Percentiles rank a stretch among this genome's conserved stretches.
These are phyloP conservation scores for Parotia lawesii DNA, from an alignment of 2,113 vertebrate species.

Conservation along the genomic window DNA sequence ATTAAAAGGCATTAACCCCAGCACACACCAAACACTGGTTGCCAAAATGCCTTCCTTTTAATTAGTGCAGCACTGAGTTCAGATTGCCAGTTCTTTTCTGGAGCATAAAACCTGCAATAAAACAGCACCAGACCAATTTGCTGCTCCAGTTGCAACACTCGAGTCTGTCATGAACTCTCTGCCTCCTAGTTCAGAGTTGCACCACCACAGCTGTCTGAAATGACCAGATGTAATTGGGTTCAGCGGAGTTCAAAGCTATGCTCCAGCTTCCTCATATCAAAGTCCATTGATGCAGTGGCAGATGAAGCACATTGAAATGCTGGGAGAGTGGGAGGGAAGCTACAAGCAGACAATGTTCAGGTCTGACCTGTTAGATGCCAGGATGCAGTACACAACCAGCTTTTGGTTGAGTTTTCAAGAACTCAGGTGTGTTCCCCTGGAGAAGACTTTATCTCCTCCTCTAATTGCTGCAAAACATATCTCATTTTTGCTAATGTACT, in stretches of 20 bases:
- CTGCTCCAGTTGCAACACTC: constrained; percentile 41
- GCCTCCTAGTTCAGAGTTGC: constrained; percentile 67
- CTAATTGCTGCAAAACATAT: constrained; percentile 56
- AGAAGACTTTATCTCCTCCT: constrained; percentile 33
- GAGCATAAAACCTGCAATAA: constrained; percentile 34
- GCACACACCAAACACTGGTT: not conserved
- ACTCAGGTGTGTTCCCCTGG: constrained; percentile 51
- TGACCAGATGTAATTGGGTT: constrained; percentile 78
- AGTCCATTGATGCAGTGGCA: constrained; percentile 70
- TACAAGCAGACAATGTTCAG: constrained; percentile 50
- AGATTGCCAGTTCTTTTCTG: not conserved
- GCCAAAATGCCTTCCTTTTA: constrained; percentile 33
- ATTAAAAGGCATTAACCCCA: not conserved
- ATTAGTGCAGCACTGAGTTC: constrained; percentile 52
- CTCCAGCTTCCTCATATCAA: constrained; percentile 71
- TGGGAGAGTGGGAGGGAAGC: constrained; percentile 62
- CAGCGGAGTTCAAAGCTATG: constrained; percentile 76
- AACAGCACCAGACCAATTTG: constrained; percentile 21
- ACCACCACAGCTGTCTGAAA: constrained; percentile 69
- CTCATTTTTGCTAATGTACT: constrained; percentile 55
- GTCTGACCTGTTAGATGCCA: constrained; percentile 54
- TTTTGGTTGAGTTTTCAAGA: constrained; percentile 54
- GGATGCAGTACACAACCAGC: constrained; percentile 52
- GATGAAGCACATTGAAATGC: constrained; percentile 55
- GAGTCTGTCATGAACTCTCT: constrained; percentile 64